Base-by-base conservation (phyloP, 1,140 invertebrate genomes). In the Leptonema lineaticorne region DNA sequence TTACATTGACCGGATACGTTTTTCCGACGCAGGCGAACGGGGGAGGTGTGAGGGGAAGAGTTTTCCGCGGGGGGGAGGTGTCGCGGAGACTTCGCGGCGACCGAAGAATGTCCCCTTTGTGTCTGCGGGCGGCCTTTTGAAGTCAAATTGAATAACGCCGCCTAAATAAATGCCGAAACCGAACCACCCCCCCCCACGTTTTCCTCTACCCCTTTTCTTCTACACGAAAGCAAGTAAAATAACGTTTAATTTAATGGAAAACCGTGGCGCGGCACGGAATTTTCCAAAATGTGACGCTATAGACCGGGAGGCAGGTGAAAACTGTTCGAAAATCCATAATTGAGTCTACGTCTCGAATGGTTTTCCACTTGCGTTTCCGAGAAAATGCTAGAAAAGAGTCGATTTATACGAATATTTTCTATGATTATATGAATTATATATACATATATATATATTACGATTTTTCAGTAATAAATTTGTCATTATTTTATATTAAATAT, bases 191-290 rank as follows among this genome's bases (percentile, higher is more conserved):
- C 50, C 22, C 50, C 37, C 11, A 11, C 37, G 37, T 24, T n/a
- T n/a, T n/a, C n/a, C n/a, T n/a, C n/a, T n/a, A n/a, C n/a, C n/a
- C n/a, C n/a, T n/a, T n/a, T n/a, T n/a, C n/a, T n/a, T n/a, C n/a
- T n/a, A n/a, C n/a, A n/a, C n/a, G n/a, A n/a, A n/a, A n/a, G n/a
- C 50, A 53, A 53, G 27, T 24, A 53, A 53, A 53, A 53, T 53
- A 53, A 53, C 50, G 50, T 53, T 53, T 53, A 53, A 53, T 53
- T 53, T 53, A 53, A 53, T 53, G 50, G 50, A 53, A 53, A 53
- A 53, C 50, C 50, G 50, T n/a, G 50, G 46, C n/a, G 22, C n/a
- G 20, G 16, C 16, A 20, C 20, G 1, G 16, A 18, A 20, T 3
- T 20, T 26, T 26, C 50, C 22, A 16, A 16, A 11, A 33, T 33